Percentiles rank a stretch among this genome's conserved stretches.
Evolutionary conservation across 92 coral and sea anemone species (phyloP).

Genomic region (Plumapathes pennacea): DNA sequence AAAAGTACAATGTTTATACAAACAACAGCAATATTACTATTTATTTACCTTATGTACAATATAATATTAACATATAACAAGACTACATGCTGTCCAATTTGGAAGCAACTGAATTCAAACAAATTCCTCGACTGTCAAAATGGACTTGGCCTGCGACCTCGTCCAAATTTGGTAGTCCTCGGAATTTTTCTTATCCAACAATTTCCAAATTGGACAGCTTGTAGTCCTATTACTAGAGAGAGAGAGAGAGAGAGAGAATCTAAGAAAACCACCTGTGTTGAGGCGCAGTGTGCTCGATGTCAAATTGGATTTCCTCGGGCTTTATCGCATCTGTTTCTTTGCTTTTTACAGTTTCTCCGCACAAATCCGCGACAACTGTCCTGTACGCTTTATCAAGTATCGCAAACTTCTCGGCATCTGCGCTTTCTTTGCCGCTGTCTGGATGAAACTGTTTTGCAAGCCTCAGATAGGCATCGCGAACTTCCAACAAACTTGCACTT

Average conservation of each 20-base stretch:
- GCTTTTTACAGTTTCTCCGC: slow-evolving; percentile 11
- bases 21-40: too few relatives aligned
- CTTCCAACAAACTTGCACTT: slow-evolving; percentile 49
- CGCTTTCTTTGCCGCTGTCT: slow-evolving; percentile 58
- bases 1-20: too few relatives aligned
- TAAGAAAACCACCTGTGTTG: slow-evolving; percentile 51
- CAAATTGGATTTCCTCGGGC: slow-evolving; percentile 41
- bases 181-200: too few relatives aligned
- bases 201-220: too few relatives aligned
- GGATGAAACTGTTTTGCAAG: slow-evolving; percentile 71
- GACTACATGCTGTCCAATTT: too few relatives aligned
- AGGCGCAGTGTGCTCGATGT: slow-evolving; percentile 71
- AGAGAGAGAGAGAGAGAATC: neutral
- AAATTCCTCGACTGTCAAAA: too few relatives aligned
- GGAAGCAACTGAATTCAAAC: too few relatives aligned
- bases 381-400: slow-evolving; percentile 58
- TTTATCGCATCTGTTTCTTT: slow-evolving; percentile 20
- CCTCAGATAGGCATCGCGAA: slow-evolving; percentile 53
- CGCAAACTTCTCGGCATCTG: slow-evolving; percentile 58
- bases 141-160: too few relatives aligned
- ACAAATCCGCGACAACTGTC: slow-evolving; percentile 46
- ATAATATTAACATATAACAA: too few relatives aligned
- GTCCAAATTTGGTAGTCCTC: too few relatives aligned
- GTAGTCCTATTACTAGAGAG: too few relatives aligned
- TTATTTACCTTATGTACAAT: too few relatives aligned